Evolutionary conservation across 2,797 vertebrate genomes (phyloP), one percentile per base, ranked within the genome.

Genomic region (Phoeniculus purpureus): DNA sequence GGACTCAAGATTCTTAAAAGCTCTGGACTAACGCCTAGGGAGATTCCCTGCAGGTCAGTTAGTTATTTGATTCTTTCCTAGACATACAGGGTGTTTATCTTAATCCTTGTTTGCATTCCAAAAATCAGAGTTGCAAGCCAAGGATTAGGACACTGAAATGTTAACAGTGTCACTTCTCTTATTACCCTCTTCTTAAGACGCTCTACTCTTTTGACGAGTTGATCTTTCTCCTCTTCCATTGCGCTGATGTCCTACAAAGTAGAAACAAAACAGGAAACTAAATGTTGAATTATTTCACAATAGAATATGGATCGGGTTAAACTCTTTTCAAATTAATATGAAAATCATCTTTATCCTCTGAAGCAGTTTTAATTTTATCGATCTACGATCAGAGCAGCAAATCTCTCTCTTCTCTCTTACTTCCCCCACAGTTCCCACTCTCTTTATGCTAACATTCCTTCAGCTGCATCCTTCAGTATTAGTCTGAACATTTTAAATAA

Each of bases 181-280:
- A 97, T 98, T 98, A 99, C 99, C 98, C 98, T 98, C 97, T 99
- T 99, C 97, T 98, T 99, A 89, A 99, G 96, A 94, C 98, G 98
- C 81, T 99, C 99, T 26, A 99, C 99, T 97, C 99, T 98, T 94
- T 99, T 99, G 94, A 98, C 97, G 27, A 99, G 98, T 92, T 99
- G 99, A 92, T 99, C 99, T 89, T 99, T 99, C 96, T 99, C 99
- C 90, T 99, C 99, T 94, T 99, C 99, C 99, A 99, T 99, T 19
- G 98, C 98, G 92, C 96, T 96, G 61, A 99, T 99, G 95, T 99
- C 99, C 99, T 99, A 96, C 86, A 95, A 94, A 85, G 64, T 20
- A 89, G 45, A 32, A 70, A 43, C 13, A 82, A 92, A 93, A 85
- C 0, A 60, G 25, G 45, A 15, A 62, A 54, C 84, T 4, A 73